phyloP scores from a whole-genome alignment of 37 sponge, comb jelly and placozoan species.

The Crambe crambe region DNA sequence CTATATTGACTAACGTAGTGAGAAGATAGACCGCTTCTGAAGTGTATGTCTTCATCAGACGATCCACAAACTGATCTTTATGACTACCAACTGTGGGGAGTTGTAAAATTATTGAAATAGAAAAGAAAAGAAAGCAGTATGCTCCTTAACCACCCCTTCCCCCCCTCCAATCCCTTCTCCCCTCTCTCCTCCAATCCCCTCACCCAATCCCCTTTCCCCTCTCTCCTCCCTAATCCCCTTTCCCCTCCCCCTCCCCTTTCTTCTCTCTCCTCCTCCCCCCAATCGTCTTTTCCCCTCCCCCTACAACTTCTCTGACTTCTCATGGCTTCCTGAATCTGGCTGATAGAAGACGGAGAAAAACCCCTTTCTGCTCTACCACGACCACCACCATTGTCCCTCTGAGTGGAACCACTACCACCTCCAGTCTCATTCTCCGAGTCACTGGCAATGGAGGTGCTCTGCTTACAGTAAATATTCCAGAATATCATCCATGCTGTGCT shows the following conservation, averaged over 20 bases:
- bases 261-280: neutral
- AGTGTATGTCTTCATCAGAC: constrained; percentile 76
- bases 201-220: neutral
- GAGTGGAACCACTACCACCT: neutral
- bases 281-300: neutral
- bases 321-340: constrained; percentile 48
- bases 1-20: constrained; percentile 95
- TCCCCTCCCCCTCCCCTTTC: neutral
- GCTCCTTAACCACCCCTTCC: neutral
- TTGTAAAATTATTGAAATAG: too few species aligned
- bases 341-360: constrained; percentile 6
- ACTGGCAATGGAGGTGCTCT: neutral
- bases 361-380: neutral
- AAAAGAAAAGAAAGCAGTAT: neutral
- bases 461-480: constrained; percentile 82
- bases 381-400: neutral
- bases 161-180: neutral
- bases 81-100: constrained; percentile 42
- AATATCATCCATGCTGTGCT: constrained; percentile 83
- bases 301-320: constrained; percentile 35
- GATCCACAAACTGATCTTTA: constrained; percentile 77
- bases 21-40: constrained; percentile 88
- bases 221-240: neutral
- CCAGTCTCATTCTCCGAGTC: neutral
- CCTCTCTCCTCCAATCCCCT: neutral